These are phyloP conservation scores for Aeoliscus strigatus DNA, from an alignment of 2,797 vertebrate species.

Conservation along the genomic window DNA sequence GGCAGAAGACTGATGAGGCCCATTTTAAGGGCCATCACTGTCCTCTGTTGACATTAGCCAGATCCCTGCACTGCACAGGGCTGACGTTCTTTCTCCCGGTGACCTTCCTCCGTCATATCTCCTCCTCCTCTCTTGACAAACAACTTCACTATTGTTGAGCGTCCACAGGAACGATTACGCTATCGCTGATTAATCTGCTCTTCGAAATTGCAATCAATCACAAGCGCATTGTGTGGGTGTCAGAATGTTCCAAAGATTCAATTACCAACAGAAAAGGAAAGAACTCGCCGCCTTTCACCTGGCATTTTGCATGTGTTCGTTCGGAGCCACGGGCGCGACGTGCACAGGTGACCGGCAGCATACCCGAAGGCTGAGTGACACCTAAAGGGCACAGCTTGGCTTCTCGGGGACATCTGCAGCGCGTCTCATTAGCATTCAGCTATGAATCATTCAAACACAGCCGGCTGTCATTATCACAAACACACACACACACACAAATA, in stretches of 20 bases:
- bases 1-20: conserved; percentile 36
- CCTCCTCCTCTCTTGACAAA: conserved; percentile 28
- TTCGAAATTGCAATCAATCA: conserved; percentile 30
- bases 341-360: conserved; percentile 51
- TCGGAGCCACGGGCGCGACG: conserved; percentile 2
- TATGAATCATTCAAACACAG: conserved; percentile 68
- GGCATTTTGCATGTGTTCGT: conserved; percentile 17
- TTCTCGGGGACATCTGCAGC: conserved; percentile 59
- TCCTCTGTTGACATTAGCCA: conserved; percentile 38
- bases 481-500: conserved; percentile 11
- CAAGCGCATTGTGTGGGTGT: conserved; percentile 15
- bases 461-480: conserved; percentile 56
- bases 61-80: conserved; percentile 17
- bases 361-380: conserved; percentile 40
- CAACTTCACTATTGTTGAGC: conserved; percentile 24
- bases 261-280: too few relatives aligned
- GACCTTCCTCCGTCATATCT: conserved; percentile 43
- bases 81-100: conserved; percentile 26
- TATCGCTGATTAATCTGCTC: conserved; percentile 19
- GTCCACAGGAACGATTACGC: conserved; percentile 31
- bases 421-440: conserved; percentile 64
- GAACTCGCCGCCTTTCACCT: too few relatives aligned
- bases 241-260: too few relatives aligned
- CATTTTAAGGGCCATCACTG: conserved; percentile 44
- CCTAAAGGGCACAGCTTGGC: conserved; percentile 56